Evolutionary conservation across 1,140 invertebrate species (phyloP), one percentile per base, ranked within the genome.

Genomic region (Hestina assimilis): DNA sequence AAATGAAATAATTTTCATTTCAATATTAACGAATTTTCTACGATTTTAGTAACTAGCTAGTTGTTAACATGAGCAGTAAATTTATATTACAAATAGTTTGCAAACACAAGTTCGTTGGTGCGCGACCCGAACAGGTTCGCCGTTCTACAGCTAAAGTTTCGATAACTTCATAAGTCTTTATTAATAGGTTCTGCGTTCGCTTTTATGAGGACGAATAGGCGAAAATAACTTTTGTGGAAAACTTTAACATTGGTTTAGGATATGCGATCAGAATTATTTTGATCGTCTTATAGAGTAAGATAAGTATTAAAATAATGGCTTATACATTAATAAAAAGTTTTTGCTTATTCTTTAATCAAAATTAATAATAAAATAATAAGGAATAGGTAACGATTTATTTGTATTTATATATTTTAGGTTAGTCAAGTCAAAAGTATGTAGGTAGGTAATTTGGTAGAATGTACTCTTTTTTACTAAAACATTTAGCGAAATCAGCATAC

Each of bases 21-120:
- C 14, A 23, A 42, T 14, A 24, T 24, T 24, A 20, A 42, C 21
- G 12, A 23, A 24, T 6, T 42, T 42, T 42, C 2, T 6, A 42
- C 21, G 40, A 21, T 42, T 42, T 28, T 28, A 52, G 33, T 26
- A 52, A 29, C n/a, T 52, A 43, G 52, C 12, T 38, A 52, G 33
- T 65, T 69, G 68, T 73, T 70, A 72, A 72, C 68, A 63, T 50
- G 47, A 64, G 60, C 58, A 58, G 69, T 74, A 83, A 83, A 80
- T 82, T 80, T 64, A 76, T 75, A 81, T 82, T 79, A 79, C 72
- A 78, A 79, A 86, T 84, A 87, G 81, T 86, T 84, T 59, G 65
- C 62, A 71, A 82, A 71, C 66, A 72, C 35, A 83, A 83, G 80
- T 85, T 83, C 72, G 67, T 75, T 84, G 71, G 77, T 69, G 83